These are phyloP conservation scores for Ephydatia muelleri DNA, from an alignment of 37 sponge, comb jelly and placozoan species.

Conservation along the genomic window DNA sequence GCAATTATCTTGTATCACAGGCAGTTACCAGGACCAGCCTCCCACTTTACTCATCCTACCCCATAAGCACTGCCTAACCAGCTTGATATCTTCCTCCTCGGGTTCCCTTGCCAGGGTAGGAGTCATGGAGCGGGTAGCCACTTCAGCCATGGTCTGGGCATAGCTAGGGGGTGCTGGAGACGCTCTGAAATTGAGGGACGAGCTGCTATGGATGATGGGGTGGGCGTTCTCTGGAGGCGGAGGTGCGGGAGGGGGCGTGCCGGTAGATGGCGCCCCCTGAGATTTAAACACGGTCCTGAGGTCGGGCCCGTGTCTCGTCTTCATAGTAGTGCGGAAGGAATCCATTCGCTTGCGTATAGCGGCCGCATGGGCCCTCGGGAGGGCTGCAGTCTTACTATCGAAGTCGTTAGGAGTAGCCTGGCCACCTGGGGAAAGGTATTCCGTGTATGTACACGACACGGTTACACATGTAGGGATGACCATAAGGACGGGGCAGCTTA, in stretches of 20 bases:
- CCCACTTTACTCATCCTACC: background rate
- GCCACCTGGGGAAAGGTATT: background rate
- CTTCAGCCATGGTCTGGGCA: background rate
- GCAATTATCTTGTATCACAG: background rate
- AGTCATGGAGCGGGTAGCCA: background rate
- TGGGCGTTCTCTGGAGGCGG: background rate
- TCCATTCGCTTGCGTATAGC: conserved; percentile 56
- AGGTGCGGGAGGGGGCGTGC: background rate
- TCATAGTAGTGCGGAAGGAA: conserved; percentile 58
- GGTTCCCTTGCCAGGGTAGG: background rate
- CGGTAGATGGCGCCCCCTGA: background rate
- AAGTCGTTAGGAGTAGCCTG: background rate
- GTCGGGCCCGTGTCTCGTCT: background rate
- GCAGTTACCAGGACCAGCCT: background rate
- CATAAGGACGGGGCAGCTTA: conserved; percentile 11
- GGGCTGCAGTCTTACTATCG: conserved; percentile 13
- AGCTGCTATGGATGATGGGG: background rate
- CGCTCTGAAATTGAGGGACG: background rate
- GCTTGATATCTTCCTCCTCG: background rate
- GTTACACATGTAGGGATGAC: background rate
- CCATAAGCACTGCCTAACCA: no score
- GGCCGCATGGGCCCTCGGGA: conserved; percentile 32
- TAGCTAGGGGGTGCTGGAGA: background rate
- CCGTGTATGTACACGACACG: background rate
- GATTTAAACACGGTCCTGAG: conserved; percentile 4